phyloP scores from a whole-genome alignment of 2,888 invertebrate genomes.

The Andrena praecox region DNA sequence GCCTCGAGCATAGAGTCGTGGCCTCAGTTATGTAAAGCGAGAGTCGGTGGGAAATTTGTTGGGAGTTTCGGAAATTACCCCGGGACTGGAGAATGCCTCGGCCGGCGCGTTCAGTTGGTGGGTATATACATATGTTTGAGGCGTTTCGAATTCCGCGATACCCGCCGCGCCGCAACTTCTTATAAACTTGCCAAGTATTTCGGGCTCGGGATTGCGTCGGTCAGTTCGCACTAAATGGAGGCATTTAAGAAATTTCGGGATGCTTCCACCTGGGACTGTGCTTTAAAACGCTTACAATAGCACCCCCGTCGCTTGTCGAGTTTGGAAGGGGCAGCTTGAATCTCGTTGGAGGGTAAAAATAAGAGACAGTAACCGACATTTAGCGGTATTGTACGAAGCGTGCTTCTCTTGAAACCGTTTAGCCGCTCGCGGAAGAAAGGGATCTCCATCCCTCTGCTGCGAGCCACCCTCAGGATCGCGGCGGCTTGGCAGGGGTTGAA shows the following conservation, averaged over 20 bases:
- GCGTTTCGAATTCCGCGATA: slow-evolving; percentile 50
- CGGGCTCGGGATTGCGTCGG: slow-evolving; percentile 16
- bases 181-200: slow-evolving; percentile 43
- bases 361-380: slow-evolving; percentile 39
- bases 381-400: slow-evolving; percentile 38
- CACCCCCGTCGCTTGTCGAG: too few relatives aligned
- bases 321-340: background rate
- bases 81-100: slow-evolving; percentile 37
- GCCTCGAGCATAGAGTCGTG: slow-evolving; percentile 9
- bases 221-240: slow-evolving; percentile 1
- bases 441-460: slow-evolving; percentile 21
- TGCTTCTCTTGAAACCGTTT: slow-evolving; percentile 57
- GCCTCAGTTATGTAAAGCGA: slow-evolving; percentile 45
- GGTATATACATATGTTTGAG: slow-evolving; percentile 30
- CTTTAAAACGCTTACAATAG: background rate
- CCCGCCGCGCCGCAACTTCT: slow-evolving; percentile 41
- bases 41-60: slow-evolving; percentile 44
- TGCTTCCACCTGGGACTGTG: too few relatives aligned
- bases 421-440: slow-evolving; percentile 40
- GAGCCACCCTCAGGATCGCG: background rate
- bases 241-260: slow-evolving; percentile 21
- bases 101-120: background rate
- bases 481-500: background rate
- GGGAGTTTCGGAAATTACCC: slow-evolving; percentile 51
- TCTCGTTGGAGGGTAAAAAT: background rate